phyloP scores from a whole-genome alignment of 2,888 invertebrate genomes.

The Ditylenchus weischeri region DNA sequence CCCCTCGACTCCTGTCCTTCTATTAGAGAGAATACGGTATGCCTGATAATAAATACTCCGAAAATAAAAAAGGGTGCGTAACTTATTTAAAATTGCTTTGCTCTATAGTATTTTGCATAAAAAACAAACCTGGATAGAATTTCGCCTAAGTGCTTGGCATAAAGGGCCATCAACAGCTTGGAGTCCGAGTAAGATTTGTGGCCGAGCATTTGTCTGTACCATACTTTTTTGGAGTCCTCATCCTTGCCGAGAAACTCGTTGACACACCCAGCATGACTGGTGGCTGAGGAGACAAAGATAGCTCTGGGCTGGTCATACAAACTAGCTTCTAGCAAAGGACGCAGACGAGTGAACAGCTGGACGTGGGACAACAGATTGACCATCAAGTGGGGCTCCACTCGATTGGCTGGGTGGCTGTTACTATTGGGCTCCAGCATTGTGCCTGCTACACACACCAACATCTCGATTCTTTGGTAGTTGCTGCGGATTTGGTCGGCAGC shows the following conservation, averaged over 20 bases:
- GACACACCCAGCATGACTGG: slow-evolving; percentile 24
- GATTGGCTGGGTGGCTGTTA: slow-evolving; percentile 9
- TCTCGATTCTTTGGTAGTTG: slow-evolving; percentile 19
- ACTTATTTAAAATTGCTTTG: no score
- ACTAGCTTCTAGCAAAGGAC: slow-evolving; percentile 26
- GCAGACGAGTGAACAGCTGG: slow-evolving; percentile 21
- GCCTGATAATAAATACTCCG: no score
- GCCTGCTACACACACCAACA: slow-evolving; percentile 31
- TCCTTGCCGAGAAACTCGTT: neutral
- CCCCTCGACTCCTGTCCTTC: no score
- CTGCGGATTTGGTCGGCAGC: slow-evolving; percentile 19
- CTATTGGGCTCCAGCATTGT: slow-evolving; percentile 32
- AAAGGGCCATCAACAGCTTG: slow-evolving; percentile 24
- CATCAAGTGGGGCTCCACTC: slow-evolving; percentile 31
- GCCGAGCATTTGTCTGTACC: slow-evolving; percentile 28
- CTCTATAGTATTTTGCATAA: no score
- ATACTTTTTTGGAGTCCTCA: slow-evolving; percentile 2
- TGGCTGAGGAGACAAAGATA: slow-evolving; percentile 33
- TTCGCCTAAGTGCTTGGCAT: slow-evolving; percentile 18
- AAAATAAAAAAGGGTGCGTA: no score
- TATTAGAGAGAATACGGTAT: no score
- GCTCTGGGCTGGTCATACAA: slow-evolving; percentile 14
- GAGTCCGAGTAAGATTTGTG: slow-evolving; percentile 34
- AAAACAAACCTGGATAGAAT: slow-evolving; percentile 11
- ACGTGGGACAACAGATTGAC: slow-evolving; percentile 35